Base-by-base conservation (phyloP, 2,113 vertebrate genomes). In the Bubo bubo region DNA sequence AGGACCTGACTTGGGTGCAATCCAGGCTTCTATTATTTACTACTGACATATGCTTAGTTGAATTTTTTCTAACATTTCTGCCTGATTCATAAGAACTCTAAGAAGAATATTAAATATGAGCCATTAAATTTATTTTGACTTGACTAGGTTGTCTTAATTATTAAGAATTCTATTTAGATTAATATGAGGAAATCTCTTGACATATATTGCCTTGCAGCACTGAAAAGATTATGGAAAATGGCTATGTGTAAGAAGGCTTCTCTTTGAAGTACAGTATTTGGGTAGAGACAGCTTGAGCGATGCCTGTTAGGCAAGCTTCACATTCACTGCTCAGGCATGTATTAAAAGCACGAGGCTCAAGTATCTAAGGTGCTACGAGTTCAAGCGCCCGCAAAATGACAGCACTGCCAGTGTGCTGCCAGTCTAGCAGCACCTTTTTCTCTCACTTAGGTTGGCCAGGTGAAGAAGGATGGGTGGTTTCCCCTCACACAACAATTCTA, bases 131-230 rank as follows among this genome's bases (percentile, higher is more conserved):
- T 96, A 93, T 97, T 97, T 97, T 96, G 96, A 97, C 96, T 97
- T 87, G 91, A 70, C 95, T 96, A 59, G 35, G 19, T 89, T 98
- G 94, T 97, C 95, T 97, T 97, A 95, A 97, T 98, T 88, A 98
- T 98, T 98, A 97, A 95, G 82, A 93, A 93, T 93, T 96, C 95
- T 96, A 91, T 98, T 97, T 97, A 95, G 93, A 97, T 35, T 96
- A 98, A 96, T 88, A 89, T 37, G 73, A 81, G 89, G 76, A 97
- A 95, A 96, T 97, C 97, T 96, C 96, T 88, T 97, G 96, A 97
- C 94, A 94, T 32, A 77, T 80, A 94, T 43, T 97, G 95, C 94
- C 95, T 97, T 96, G 88, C n/a, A 30, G 96, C 86, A 91, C 91
- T 79, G 83, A 96, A 93, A 82, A 86, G 84, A 93, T 95, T 81